These are phyloP conservation scores for Ferdinandea cuprea DNA, from an alignment of 2,888 invertebrate species.

Conservation along the genomic window DNA sequence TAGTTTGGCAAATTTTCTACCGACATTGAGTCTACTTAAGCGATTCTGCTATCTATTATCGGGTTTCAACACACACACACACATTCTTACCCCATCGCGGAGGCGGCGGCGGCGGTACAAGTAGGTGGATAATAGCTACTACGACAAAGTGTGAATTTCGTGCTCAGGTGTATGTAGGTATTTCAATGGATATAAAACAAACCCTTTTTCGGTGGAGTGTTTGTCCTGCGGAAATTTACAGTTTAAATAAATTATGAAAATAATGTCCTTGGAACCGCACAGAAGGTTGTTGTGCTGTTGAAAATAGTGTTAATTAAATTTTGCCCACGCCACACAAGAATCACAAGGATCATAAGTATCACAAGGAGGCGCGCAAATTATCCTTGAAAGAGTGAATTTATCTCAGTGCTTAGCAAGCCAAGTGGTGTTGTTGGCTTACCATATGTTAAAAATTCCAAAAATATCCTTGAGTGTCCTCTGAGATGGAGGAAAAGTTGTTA, in stretches of 20 bases:
- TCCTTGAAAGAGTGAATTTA: conserved; percentile 52
- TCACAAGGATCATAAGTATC: conserved; percentile 38
- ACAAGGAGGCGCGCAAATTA: conserved; percentile 29
- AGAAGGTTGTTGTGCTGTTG: conserved; percentile 38
- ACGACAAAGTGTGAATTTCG: conserved; percentile 6
- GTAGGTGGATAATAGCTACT: conserved; percentile 36
- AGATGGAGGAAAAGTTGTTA: conserved; percentile 4
- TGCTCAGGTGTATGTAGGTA: conserved; percentile 18
- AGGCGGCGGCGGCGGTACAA: background rate
- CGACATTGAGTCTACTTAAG: conserved; percentile 48
- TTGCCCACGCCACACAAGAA: no score
- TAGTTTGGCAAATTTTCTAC: conserved; percentile 19
- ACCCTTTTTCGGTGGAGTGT: conserved; percentile 39
- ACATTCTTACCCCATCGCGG: conserved; percentile 14
- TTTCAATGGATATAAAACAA: background rate
- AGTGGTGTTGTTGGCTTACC: conserved; percentile 37
- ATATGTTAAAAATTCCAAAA: conserved; percentile 41
- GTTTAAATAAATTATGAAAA: conserved; percentile 62
- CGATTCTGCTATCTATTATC: conserved; percentile 54
- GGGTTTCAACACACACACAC: conserved; percentile 23
- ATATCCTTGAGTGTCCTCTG: conserved; percentile 54
- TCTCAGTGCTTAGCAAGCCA: conserved; percentile 36
- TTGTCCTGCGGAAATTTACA: conserved; percentile 43
- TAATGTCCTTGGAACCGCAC: conserved; percentile 41
- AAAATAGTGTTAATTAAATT: conserved; percentile 57